These are phyloP conservation scores for Penaeus chinensis DNA, from an alignment of 1,140 invertebrate species.

Conservation along the genomic window DNA sequence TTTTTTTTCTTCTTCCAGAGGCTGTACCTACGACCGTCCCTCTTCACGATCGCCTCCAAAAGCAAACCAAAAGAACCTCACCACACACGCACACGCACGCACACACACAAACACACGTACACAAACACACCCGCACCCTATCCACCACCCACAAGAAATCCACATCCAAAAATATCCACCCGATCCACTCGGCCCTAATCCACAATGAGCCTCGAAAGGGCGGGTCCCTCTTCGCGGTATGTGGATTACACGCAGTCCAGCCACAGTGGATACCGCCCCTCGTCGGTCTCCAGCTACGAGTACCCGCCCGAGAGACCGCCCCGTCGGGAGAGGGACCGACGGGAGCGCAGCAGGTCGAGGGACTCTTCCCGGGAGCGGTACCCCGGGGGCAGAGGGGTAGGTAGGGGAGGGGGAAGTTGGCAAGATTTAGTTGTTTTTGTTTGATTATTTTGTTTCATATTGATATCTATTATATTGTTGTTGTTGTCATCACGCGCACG, in stretches of 20 bases:
- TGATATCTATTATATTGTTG: too few species aligned
- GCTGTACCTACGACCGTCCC: too few species aligned
- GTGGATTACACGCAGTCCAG: conserved; percentile 44
- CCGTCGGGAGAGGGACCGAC: neutral
- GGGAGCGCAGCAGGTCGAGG: conserved; percentile 7
- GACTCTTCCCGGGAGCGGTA: conserved; percentile 25
- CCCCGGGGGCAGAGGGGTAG: conserved; percentile 27
- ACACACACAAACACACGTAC: too few species aligned
- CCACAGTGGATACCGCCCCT: conserved; percentile 29
- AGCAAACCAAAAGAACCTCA: too few species aligned
- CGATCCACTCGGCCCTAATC: neutral
- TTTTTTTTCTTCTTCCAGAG: too few species aligned
- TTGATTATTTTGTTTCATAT: too few species aligned
- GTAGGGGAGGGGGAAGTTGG: neutral
- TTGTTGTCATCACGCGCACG: neutral
- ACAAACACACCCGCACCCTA: neutral
- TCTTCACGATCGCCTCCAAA: too few species aligned
- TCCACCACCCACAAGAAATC: neutral
- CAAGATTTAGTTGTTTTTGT: too few species aligned
- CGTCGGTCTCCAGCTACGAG: conserved; percentile 50
- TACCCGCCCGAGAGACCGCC: conserved; percentile 34
- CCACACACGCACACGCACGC: too few species aligned
- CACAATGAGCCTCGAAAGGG: conserved; percentile 43
- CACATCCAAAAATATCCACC: neutral
- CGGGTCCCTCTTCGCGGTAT: conserved; percentile 32